Evolutionary conservation across 1,140 invertebrate genomes (phyloP), one percentile per base, ranked within the genome.

Genomic region (Aphelenchoides fujianensis): DNA sequence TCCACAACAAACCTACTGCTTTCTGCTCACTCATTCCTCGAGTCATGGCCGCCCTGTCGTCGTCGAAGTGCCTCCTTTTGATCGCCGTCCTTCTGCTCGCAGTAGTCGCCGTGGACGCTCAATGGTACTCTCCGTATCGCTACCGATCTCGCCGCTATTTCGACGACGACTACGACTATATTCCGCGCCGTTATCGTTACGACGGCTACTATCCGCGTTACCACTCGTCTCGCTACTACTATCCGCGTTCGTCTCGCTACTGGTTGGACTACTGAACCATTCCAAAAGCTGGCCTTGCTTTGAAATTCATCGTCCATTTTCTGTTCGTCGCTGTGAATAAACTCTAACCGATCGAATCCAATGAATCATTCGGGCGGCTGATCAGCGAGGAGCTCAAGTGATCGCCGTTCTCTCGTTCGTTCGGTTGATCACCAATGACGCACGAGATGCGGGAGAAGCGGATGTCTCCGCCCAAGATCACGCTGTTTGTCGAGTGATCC

Each of bases 71-170:
- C 23, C 55, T 59, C 55, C 7, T 59, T 59, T 23, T 59, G 27
- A 30, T 59, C 23, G 5, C 19, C 27, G 5, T 59, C 5, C 5
- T 59, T 5, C 34, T 59, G 27, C 12, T 7, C 5, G 55, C 55
- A 12, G 41, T 48, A 23, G 41, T 59, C 55, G n/a, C n/a, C n/a
- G n/a, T n/a, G n/a, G 55, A 59, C 34, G 55, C 55, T 59, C 5
- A 59, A 59, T 59, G 55, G 55, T 59, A 59, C 34, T 5, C 34
- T 5, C 41, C 41, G 12, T 59, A 59, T 19, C 28, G 55, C 28
- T 23, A 23, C 41, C 41, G 41, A 23, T 12, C 12, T 12, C 55
- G 5, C 19, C 5, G 5, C 19, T 23, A 23, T 59, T 59, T 30
- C 55, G 5, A 59, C 5, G 55, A 59, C 34, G 55, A 59, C 23